A percentile compares a stretch with the other conserved stretches of the same genome.
Evolutionary conservation across 2,113 vertebrate species (phyloP).

Genomic region (Anseranas semipalmata): DNA sequence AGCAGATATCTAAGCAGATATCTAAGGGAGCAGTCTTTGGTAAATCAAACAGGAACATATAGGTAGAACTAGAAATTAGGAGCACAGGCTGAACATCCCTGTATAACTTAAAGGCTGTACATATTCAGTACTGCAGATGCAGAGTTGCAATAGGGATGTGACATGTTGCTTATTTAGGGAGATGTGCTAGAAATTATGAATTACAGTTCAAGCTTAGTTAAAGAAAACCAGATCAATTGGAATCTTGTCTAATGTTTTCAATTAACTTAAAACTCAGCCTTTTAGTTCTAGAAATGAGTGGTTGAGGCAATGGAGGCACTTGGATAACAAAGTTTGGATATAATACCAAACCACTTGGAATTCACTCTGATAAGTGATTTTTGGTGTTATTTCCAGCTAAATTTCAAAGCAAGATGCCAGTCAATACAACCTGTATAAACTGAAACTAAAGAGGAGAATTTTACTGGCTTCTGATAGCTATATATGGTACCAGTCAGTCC

Average conservation of each 20-base stretch:
- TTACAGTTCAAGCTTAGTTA: not conserved
- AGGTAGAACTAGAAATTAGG: not conserved
- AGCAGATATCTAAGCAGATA: not conserved
- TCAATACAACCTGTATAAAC: not conserved
- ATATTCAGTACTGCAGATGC: not conserved
- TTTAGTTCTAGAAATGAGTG: not conserved
- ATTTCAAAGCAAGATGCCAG: not conserved
- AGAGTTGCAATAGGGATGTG: not conserved
- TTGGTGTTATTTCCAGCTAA: not conserved
- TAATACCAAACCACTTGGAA: not conserved
- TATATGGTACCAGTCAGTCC: not conserved
- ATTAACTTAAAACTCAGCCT: not conserved
- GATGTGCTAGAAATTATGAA: not conserved
- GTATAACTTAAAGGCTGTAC: not conserved
- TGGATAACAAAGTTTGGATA: not conserved
- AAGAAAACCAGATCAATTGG: slow-evolving; percentile 5
- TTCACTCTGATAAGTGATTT: not conserved
- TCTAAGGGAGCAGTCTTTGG: not conserved
- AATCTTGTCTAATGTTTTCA: not conserved
- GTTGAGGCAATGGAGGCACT: not conserved
- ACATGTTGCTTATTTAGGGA: not conserved
- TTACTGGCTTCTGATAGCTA: not conserved
- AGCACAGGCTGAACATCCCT: not conserved
- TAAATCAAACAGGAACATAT: not conserved
- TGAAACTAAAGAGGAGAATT: not conserved